Evolutionary conservation across 1,140 invertebrate genomes (phyloP).

Genomic region (Drosophila arizonae): DNA sequence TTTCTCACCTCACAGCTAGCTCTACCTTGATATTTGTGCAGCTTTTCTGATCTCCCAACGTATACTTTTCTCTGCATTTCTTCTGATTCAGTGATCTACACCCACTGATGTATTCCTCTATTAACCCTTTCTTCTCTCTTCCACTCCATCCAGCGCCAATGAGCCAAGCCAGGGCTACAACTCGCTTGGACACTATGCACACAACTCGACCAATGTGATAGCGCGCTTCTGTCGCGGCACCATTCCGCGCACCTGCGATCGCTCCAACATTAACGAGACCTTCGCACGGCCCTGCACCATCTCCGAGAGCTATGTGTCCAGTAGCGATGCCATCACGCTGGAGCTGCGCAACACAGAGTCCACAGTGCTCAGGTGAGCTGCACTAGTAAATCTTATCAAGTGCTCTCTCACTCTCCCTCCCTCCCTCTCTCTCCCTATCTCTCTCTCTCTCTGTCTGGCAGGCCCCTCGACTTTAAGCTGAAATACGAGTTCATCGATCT

Average conservation of each 20-base stretch:
- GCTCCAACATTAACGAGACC: conserved; percentile 83
- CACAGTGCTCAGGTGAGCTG: conserved; percentile 87
- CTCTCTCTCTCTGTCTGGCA: conserved; percentile 4
- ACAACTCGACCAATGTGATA: conserved; percentile 87
- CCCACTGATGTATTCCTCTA: too few species aligned
- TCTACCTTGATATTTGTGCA: too few species aligned
- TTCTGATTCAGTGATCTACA: too few species aligned
- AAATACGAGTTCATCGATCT: conserved; percentile 95
- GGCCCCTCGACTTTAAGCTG: conserved; percentile 90
- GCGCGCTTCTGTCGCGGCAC: conserved; percentile 90
- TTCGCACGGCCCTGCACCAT: conserved; percentile 88
- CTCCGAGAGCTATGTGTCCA: conserved; percentile 92
- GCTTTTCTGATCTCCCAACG: too few species aligned
- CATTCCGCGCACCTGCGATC: conserved; percentile 90
- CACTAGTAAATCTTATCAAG: too few species aligned
- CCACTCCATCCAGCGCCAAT: conserved; percentile 29
- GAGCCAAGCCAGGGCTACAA: conserved; percentile 49
- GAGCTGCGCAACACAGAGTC: conserved; percentile 91
- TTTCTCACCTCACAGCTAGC: too few species aligned
- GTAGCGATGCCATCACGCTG: conserved; percentile 90
- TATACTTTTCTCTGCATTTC: too few species aligned
- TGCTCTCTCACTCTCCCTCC: conserved; percentile 69
- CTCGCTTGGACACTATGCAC: conserved; percentile 55
- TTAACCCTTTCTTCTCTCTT: background rate
- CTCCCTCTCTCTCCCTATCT: conserved; percentile 67